A percentile compares a stretch with the other conserved stretches of the same genome.
These are phyloP conservation scores for Agrotis segetum DNA, from an alignment of 2,888 invertebrate species.

Conservation along the genomic window DNA sequence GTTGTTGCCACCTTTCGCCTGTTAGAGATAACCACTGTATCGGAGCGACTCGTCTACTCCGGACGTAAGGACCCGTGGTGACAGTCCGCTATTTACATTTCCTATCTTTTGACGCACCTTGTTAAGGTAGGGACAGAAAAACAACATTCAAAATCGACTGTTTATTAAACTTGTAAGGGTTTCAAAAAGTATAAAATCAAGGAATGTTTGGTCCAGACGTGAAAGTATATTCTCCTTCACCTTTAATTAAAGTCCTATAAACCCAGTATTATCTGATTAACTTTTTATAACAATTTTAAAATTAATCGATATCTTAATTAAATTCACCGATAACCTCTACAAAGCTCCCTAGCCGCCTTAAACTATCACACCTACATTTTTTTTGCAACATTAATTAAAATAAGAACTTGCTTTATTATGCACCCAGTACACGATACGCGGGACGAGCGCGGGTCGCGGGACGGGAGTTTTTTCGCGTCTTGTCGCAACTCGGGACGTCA, in stretches of 20 bases:
- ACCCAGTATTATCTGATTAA: background rate
- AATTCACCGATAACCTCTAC: conserved; percentile 1
- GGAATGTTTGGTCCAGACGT: background rate
- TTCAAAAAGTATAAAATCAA: background rate
- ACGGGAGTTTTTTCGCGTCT: conserved; percentile 51
- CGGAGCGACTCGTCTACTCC: conserved; percentile 24
- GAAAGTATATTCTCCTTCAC: background rate
- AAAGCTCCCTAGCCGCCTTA: conserved; percentile 8
- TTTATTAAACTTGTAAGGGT: background rate
- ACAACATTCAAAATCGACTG: background rate
- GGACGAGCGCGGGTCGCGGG: conserved; percentile 23
- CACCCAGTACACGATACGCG: conserved; percentile 40
- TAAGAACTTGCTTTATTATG: conserved; percentile 29
- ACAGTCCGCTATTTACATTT: conserved; percentile 76
- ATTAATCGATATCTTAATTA: background rate
- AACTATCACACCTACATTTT: conserved; percentile 5
- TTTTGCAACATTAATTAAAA: conserved; percentile 35
- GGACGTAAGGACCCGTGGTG: conserved; percentile 53
- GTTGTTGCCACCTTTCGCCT: conserved; percentile 58
- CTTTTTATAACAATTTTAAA: background rate
- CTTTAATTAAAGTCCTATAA: background rate
- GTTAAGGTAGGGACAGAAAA: conserved; percentile 69
- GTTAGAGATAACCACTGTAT: conserved; percentile 41
- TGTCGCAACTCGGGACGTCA: conserved; percentile 65
- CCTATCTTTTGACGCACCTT: conserved; percentile 76